phyloP scores from a whole-genome alignment of 2,888 invertebrate species.

The Petrolisthes manimaculis region DNA sequence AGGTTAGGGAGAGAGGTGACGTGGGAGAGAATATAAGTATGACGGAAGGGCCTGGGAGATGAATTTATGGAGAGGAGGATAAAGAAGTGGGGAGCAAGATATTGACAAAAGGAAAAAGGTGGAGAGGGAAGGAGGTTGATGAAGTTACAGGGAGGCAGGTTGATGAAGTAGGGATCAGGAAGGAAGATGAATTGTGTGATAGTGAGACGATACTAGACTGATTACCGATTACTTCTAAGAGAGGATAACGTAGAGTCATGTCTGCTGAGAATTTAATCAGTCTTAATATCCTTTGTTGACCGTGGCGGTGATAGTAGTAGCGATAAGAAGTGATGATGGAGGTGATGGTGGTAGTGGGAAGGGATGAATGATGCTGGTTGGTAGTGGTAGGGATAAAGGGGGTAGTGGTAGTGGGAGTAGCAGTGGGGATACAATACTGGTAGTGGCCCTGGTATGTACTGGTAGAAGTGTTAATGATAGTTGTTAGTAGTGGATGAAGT shows the following conservation, averaged over 20 bases:
- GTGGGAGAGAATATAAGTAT: not conserved
- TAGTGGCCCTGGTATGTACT: no score
- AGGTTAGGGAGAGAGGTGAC: not conserved
- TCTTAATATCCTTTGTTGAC: not conserved
- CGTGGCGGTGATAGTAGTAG: not conserved
- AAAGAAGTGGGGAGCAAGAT: not conserved
- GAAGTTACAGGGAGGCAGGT: not conserved
- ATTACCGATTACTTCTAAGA: not conserved
- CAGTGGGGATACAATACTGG: not conserved
- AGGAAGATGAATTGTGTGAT: not conserved
- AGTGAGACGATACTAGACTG: not conserved
- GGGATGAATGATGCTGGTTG: not conserved
- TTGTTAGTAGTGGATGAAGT: not conserved
- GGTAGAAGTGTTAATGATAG: not conserved
- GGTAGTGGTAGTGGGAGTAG: not conserved
- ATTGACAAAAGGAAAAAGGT: not conserved
- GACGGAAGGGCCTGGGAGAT: not conserved
- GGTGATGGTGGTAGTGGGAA: not conserved
- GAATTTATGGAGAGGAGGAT: not conserved
- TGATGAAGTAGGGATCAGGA: not conserved
- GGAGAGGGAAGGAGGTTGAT: not conserved
- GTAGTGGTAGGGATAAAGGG: not conserved
- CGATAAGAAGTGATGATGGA: not conserved
- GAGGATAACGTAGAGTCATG: not conserved
- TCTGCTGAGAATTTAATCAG: no score